Conservation (phyloP, 1,140 invertebrate species). For the Drosophila punjabiensis region DNA sequence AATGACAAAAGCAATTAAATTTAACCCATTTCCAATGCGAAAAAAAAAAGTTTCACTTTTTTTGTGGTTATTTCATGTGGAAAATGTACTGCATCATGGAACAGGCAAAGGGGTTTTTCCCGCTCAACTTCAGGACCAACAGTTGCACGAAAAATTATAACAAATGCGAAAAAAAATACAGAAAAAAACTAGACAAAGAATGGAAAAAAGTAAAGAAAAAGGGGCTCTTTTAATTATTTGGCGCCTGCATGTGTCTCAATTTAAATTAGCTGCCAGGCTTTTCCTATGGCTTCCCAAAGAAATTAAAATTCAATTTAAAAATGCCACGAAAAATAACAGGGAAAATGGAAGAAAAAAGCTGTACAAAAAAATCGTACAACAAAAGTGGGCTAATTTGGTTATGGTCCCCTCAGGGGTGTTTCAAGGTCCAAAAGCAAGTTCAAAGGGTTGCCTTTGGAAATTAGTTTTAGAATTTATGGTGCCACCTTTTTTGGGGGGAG, state of each 20-base stretch:
- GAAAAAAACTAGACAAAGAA: slow-evolving; percentile 22
- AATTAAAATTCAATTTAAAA: slow-evolving; percentile 84
- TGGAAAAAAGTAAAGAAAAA: slow-evolving; percentile 27
- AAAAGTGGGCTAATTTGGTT: slow-evolving; percentile 75
- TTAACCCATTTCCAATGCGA: slow-evolving; percentile 80
- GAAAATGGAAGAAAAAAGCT: slow-evolving; percentile 40
- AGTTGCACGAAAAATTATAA: slow-evolving; percentile 53
- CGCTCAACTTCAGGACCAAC: slow-evolving; percentile 46
- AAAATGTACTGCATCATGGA: slow-evolving; percentile 83
- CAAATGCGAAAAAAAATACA: slow-evolving; percentile 14
- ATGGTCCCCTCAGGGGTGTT: slow-evolving; percentile 43
- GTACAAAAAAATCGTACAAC: slow-evolving; percentile 51
- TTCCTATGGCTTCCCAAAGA: slow-evolving; percentile 36
- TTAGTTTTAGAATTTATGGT: slow-evolving; percentile 78
- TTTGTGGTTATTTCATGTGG: slow-evolving; percentile 85
- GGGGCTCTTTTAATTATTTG: slow-evolving; percentile 79
- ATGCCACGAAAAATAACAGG: slow-evolving; percentile 70
- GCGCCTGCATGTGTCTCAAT: slow-evolving; percentile 82
- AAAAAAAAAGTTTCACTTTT: slow-evolving; percentile 65
- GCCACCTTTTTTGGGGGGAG: not conserved
- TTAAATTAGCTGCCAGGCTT: slow-evolving; percentile 76
- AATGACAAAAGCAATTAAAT: slow-evolving; percentile 84
- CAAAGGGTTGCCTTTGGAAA: slow-evolving; percentile 76
- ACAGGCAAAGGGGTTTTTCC: slow-evolving; percentile 4
- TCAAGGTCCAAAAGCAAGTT: slow-evolving; percentile 39